A percentile compares a stretch with the other conserved stretches of the same genome.
phyloP scores from a whole-genome alignment of 2,113 vertebrate genomes.

The Seriola aureovittata region DNA sequence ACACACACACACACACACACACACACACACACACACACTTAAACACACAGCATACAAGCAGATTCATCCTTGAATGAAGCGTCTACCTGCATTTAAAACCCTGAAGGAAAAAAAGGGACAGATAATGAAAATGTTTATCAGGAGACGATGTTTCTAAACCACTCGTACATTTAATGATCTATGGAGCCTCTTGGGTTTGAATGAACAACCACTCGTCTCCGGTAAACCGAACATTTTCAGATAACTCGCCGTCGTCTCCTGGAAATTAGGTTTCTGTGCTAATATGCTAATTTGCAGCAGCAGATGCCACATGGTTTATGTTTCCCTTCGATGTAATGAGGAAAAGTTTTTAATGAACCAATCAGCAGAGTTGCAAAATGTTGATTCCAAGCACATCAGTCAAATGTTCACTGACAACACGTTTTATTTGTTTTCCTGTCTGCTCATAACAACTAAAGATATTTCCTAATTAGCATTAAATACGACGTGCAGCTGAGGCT shows the following conservation, averaged over 20 bases:
- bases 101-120: not conserved
- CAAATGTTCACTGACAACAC: not conserved
- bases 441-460: not conserved
- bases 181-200: not conserved
- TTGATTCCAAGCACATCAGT: not conserved
- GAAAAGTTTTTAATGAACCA: not conserved
- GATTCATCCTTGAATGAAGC: not conserved
- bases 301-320: not conserved
- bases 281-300: not conserved
- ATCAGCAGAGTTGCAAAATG: not conserved
- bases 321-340: not conserved
- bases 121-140: not conserved
- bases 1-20: not conserved
- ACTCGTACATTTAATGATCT: not conserved
- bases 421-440: not conserved
- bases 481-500: too few species aligned
- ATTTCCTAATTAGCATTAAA: too few species aligned
- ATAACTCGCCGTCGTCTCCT: not conserved
- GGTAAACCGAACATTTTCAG: not conserved
- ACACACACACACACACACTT: too few species aligned
- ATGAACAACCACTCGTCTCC: not conserved
- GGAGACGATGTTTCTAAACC: not conserved
- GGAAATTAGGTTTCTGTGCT: not conserved
- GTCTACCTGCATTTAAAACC: too few species aligned
- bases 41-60: not conserved